Percentiles rank a stretch among this genome's conserved stretches.
Evolutionary conservation across 2,888 invertebrate genomes (phyloP).

Genomic region (Cacoxenus indagator): DNA sequence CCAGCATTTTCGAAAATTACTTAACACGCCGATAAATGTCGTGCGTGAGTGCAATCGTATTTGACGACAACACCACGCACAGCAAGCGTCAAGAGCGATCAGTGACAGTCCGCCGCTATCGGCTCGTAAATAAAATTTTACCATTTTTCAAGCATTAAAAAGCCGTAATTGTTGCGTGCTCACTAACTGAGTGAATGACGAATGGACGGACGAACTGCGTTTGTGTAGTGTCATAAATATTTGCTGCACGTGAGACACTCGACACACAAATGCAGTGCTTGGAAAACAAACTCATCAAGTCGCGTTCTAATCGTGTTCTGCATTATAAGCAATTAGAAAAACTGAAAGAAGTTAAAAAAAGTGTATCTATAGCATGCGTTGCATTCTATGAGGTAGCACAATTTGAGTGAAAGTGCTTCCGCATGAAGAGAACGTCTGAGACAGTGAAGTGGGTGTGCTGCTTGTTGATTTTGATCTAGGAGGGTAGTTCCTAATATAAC

Average conservation of each 20-base stretch:
- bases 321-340: constrained; percentile 1
- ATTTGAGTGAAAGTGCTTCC: constrained; percentile 27
- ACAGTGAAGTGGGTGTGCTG: not conserved
- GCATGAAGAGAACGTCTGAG: constrained; percentile 14
- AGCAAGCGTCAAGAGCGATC: not conserved
- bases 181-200: not conserved
- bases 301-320: not conserved
- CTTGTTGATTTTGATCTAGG: not conserved
- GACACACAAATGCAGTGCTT: constrained; percentile 8
- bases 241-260: constrained; percentile 12
- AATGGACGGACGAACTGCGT: not conserved
- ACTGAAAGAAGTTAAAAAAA: not conserved
- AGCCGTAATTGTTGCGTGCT: constrained; percentile 5
- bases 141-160: constrained; percentile 1
- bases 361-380: not conserved
- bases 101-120: not conserved
- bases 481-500: too few relatives aligned
- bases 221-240: not conserved
- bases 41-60: not conserved
- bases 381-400: constrained; percentile 15
- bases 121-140: constrained; percentile 5
- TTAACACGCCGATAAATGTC: not conserved
- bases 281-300: not conserved
- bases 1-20: not conserved
- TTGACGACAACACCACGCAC: not conserved